A percentile compares a stretch with the other conserved stretches of the same genome.
phyloP scores from a whole-genome alignment of 1,140 invertebrate genomes.

The Camponotus vicinus region DNA sequence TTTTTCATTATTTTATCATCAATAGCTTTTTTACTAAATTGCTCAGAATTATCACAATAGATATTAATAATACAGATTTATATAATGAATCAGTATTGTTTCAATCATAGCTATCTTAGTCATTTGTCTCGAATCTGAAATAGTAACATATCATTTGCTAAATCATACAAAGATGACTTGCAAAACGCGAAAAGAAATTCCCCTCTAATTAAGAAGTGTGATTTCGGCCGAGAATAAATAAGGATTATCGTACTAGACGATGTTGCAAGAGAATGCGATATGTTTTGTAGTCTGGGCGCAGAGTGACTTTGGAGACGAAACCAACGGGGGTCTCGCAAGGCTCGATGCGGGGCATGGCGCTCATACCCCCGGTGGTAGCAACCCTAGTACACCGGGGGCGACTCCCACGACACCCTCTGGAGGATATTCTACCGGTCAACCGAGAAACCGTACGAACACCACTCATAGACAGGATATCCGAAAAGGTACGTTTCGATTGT shows the following conservation, averaged over 20 bases:
- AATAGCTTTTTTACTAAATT: background rate
- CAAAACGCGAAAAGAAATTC: conserved; percentile 14
- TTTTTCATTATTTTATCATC: background rate
- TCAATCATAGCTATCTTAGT: background rate
- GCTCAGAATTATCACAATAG: background rate
- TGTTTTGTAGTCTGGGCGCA: conserved; percentile 94
- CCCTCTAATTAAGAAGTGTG: conserved; percentile 32
- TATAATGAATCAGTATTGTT: background rate
- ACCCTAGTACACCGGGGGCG: conserved; percentile 88
- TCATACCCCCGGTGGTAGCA: conserved; percentile 84
- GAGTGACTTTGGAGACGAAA: conserved; percentile 93
- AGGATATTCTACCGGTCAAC: conserved; percentile 81
- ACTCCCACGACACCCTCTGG: conserved; percentile 88
- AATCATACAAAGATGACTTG: conserved; percentile 25
- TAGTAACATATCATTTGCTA: background rate
- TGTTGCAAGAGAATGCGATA: conserved; percentile 82
- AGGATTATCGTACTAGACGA: conserved; percentile 68
- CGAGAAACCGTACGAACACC: conserved; percentile 80
- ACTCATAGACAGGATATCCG: conserved; percentile 80
- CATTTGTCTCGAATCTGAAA: conserved; percentile 20
- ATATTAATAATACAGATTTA: background rate
- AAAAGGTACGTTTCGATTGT: conserved; percentile 78
- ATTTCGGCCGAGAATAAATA: conserved; percentile 46
- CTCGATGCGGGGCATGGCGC: conserved; percentile 82
- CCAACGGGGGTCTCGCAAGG: conserved; percentile 87